Conservation (phyloP, 1,140 invertebrate genomes). For the Halyomorpha halys region DNA sequence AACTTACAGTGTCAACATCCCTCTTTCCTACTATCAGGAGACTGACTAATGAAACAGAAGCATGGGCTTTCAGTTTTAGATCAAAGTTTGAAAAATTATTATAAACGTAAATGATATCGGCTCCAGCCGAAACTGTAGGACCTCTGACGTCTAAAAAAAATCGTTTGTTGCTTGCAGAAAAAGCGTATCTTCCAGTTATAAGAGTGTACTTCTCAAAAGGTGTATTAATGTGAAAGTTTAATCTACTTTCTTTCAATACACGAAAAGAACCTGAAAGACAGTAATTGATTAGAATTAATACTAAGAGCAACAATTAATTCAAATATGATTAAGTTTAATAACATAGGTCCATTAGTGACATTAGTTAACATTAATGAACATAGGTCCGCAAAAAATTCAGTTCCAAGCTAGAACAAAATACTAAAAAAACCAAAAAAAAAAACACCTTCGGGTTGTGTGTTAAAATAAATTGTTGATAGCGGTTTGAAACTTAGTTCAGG, state of each 20-base stretch:
- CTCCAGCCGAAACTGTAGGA: conserved; percentile 51
- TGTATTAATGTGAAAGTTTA: conserved; percentile 58
- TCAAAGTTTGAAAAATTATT: conserved; percentile 53
- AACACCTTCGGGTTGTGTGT: too few relatives aligned
- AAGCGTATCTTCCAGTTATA: conserved; percentile 53
- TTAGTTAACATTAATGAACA: too few relatives aligned
- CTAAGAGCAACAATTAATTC: conserved; percentile 4
- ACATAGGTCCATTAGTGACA: too few relatives aligned
- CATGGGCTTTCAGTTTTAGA: conserved; percentile 55
- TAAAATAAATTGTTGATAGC: too few relatives aligned
- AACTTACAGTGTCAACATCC: conserved; percentile 44
- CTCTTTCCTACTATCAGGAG: conserved; percentile 51
- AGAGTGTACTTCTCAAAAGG: conserved; percentile 52
- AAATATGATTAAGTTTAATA: background rate
- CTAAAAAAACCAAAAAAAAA: too few relatives aligned
- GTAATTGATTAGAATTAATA: too few relatives aligned
- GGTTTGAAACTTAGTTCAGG: too few relatives aligned
- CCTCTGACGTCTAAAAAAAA: conserved; percentile 56
- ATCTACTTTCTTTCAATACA: conserved; percentile 51
- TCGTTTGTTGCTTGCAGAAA: conserved; percentile 55
- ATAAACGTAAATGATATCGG: conserved; percentile 48
- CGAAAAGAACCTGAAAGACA: conserved; percentile 47
- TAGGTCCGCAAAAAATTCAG: too few relatives aligned
- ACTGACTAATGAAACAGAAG: conserved; percentile 55
- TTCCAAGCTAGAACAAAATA: too few relatives aligned